Evolutionary conservation across 2,113 vertebrate species (phyloP).

Genomic region (Clinocottus analis): DNA sequence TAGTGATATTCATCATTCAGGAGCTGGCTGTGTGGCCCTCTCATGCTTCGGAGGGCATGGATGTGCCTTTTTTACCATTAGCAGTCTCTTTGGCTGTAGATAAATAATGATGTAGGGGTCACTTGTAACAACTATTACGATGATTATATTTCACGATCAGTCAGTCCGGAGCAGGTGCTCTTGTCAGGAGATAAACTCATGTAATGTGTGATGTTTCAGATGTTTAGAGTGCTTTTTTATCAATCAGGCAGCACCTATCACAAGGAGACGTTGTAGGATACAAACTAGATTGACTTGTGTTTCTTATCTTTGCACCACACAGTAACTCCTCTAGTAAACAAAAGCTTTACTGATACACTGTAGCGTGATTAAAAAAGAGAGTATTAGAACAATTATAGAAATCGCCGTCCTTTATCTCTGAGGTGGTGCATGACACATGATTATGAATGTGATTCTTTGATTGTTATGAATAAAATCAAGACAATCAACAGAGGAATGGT

Average conservation of each 20-base stretch:
- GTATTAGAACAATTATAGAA: background rate
- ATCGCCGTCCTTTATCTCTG: background rate
- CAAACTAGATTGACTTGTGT: background rate
- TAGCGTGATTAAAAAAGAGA: background rate
- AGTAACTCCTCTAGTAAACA: background rate
- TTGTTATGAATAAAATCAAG: background rate
- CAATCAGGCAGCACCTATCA: background rate
- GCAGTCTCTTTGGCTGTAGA: conserved; percentile 11
- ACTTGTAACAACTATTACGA: conserved; percentile 17
- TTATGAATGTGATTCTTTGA: background rate
- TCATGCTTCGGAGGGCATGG: conserved; percentile 15
- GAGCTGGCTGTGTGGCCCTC: conserved; percentile 30
- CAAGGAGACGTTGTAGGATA: background rate
- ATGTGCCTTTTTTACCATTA: conserved; percentile 25
- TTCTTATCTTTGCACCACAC: conserved; percentile 3
- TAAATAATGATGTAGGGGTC: conserved; percentile 15
- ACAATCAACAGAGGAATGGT: background rate
- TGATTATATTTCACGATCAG: conserved; percentile 45
- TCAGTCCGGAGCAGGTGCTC: conserved; percentile 37
- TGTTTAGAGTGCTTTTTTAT: conserved; percentile 22
- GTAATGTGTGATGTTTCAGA: conserved; percentile 2
- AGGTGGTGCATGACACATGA: background rate
- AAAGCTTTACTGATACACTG: background rate
- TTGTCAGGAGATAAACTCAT: conserved; percentile 32
- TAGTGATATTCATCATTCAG: conserved; percentile 53